These are phyloP conservation scores for Thalpophila matura DNA, from an alignment of 2,888 invertebrate species.

Conservation along the genomic window DNA sequence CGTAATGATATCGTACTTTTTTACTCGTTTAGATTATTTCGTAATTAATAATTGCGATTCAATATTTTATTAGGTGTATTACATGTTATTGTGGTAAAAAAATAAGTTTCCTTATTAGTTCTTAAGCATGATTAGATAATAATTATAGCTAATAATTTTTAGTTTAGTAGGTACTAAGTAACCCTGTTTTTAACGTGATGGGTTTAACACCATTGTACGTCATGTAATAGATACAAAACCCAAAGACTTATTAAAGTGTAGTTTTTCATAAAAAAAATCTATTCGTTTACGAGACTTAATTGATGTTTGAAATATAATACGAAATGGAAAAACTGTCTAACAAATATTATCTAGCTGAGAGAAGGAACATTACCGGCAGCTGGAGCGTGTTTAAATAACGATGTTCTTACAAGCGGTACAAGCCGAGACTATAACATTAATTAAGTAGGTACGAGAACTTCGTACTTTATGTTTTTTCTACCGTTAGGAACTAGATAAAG, in stretches of 20 bases:
- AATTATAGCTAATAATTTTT: conserved; percentile 28
- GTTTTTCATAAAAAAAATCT: too few relatives aligned
- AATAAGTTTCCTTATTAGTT: conserved; percentile 56
- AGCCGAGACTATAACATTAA: conserved; percentile 35
- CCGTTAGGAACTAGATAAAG: conserved; percentile 78
- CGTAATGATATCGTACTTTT: conserved; percentile 28
- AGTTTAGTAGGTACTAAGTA: neutral
- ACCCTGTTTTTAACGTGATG: neutral
- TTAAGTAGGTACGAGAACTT: conserved; percentile 41
- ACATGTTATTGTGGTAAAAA: conserved; percentile 23
- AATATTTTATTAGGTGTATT: conserved; percentile 8
- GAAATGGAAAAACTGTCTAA: neutral
- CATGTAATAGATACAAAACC: too few relatives aligned
- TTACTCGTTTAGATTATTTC: conserved; percentile 15
- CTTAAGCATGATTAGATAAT: conserved; percentile 25
- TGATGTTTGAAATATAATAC: conserved; percentile 1
- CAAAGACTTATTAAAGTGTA: too few relatives aligned
- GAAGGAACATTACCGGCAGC: conserved; percentile 2
- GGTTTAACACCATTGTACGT: neutral
- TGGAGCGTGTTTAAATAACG: conserved; percentile 20
- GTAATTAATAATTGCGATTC: conserved; percentile 26
- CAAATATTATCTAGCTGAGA: neutral
- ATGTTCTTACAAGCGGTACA: conserved; percentile 13
- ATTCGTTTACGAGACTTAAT: neutral
- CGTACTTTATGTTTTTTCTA: conserved; percentile 35